Evolutionary conservation across 1,140 invertebrate genomes (phyloP), one percentile per base, ranked within the genome.

Genomic region (Papilio xuthus): DNA sequence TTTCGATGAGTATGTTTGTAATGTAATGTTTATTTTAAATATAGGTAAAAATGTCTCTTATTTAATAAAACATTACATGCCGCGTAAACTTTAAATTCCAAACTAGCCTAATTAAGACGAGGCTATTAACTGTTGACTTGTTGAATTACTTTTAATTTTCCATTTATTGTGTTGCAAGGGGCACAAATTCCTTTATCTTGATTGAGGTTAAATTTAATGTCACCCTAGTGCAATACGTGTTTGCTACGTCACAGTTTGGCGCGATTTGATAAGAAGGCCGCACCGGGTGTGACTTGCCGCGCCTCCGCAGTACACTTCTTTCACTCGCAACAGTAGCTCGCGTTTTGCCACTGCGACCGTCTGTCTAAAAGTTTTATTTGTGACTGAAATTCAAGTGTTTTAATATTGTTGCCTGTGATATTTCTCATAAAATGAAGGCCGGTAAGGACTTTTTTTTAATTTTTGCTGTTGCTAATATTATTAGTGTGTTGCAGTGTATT

Each of bases 301-400:
- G 89, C 89, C 89, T 85, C 88, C 89, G 78, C 88, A 90, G 88
- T 90, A 69, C 75, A 44, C 79, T 74, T 81, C 12, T n/a, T 79
- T 42, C 74, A 81, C 80, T 83, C 79, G 77, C 82, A 81, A n/a
- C n/a, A 82, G 67, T 80, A 79, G 50, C 77, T 26, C 84, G 86
- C 63, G 80, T 79, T 72, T 77, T 50, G 42, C 47, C 18, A 69
- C 53, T 12, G 9, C 9, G 42, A 44, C n/a, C 78, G 82, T 77
- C 23, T 42, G 73, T 73, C 78, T 80, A 37, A 56, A 37, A 56
- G 80, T 80, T 85, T 80, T 78, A 32, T 77, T 78, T 60, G 69
- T 70, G 32, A 7, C 37, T 42, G 32, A 37, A 41, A 69, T 32
- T 20, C 44, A 69, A 41, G 70, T 60, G 18, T 63, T 77, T 83